Base-by-base conservation (phyloP, 2,113 vertebrate genomes). In the Equus przewalskii region DNA sequence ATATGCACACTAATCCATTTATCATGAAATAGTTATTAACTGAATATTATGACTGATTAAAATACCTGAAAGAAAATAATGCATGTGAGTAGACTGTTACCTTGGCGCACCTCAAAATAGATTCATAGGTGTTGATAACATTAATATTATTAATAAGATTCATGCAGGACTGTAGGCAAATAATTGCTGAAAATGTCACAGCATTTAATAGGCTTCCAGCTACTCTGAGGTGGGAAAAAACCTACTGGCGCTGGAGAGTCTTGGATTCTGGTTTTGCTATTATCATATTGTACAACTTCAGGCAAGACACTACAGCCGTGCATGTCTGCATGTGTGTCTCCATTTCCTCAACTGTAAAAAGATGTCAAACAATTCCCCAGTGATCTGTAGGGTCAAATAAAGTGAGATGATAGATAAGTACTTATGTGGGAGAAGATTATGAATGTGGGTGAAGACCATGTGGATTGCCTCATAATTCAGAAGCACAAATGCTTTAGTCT, bases 1-100 rank as follows among this genome's bases (percentile, higher is more conserved):
- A 85, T 60, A 49, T 28, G 33, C n/a, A 67, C 56, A 82, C 36
- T 94, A 97, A 98, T 91, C 85, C 5, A 81, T 97, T 98, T 97
- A 84, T 92, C 96, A 80, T 91, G 75, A 94, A 96, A 93, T 89
- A 46, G 56, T 97, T 95, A 91, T 73, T 97, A 93, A 58, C n/a
- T 51, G 96, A 30, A 64, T 91, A 73, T 87, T 85, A 84, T 94
- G n/a, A 80, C 44, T 81, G 30, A 94, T 80, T 82, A 64, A 87
- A 88, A 7, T 65, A 26, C 44, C 30, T 30, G 15, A 67, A 49
- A 91, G 60, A 72, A 82, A 83, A 60, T 46, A 87, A 82, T n/a
- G 3, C 16, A 3, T 26, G 10, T 83, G 73, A 41, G 22, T 16
- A 73, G 21, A 10, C 0, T 24, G 64, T 69, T 75, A 46, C 15